These are phyloP conservation scores for Xanthorhoe spadicearia DNA, from an alignment of 2,888 invertebrate species.

Conservation along the genomic window DNA sequence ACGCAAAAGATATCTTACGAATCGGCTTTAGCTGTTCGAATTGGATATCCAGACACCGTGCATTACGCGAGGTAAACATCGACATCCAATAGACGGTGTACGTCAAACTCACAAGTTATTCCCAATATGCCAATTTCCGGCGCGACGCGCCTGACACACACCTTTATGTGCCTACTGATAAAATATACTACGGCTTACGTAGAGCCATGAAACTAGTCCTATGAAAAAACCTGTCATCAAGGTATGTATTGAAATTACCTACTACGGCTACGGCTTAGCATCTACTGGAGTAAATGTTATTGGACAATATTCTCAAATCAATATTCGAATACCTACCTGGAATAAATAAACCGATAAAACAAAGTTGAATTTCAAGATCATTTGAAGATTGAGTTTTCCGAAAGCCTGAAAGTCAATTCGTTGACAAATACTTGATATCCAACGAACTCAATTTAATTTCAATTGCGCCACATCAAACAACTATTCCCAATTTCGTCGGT, in stretches of 20 bases:
- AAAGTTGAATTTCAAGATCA: neutral
- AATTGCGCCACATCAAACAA: conserved; percentile 21
- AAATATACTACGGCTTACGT: conserved; percentile 54
- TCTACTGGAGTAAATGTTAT: neutral
- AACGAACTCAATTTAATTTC: conserved; percentile 16
- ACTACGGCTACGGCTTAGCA: too few relatives aligned
- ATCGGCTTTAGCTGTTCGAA: neutral
- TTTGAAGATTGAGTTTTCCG: neutral
- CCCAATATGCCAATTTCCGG: conserved; percentile 67
- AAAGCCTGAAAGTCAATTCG: neutral
- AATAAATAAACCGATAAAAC: neutral
- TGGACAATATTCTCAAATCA: neutral
- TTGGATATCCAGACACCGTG: conserved; percentile 16
- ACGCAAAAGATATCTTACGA: neutral
- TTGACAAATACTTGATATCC: conserved; percentile 24
- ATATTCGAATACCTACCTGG: too few relatives aligned
- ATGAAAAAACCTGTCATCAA: conserved; percentile 1
- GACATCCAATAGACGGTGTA: conserved; percentile 43
- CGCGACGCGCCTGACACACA: conserved; percentile 48
- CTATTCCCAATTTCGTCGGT: conserved; percentile 26
- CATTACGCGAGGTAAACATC: conserved; percentile 25
- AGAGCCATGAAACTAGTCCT: conserved; percentile 15
- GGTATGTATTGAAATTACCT: too few relatives aligned
- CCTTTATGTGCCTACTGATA: conserved; percentile 51
- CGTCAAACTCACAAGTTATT: conserved; percentile 65